A percentile compares a stretch with the other conserved stretches of the same genome.
Evolutionary conservation across 2,888 invertebrate species (phyloP).

Genomic region (Sclerodermus sp.): DNA sequence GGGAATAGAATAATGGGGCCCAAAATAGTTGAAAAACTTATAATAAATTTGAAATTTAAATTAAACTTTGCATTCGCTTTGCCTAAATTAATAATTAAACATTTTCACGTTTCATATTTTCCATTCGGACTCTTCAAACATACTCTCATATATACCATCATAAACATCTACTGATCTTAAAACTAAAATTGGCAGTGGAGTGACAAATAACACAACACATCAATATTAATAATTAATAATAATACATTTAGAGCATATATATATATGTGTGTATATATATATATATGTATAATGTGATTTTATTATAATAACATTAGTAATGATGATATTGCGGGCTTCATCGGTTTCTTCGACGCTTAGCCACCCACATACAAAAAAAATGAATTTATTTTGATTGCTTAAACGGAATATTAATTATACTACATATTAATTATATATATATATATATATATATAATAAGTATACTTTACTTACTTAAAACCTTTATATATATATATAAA

Average conservation of each 20-base stretch:
- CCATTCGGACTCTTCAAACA: no score
- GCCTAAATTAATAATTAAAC: no score
- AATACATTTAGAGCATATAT: conserved; percentile 49
- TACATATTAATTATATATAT: no score
- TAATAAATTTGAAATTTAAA: conserved; percentile 5
- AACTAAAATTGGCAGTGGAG: no score
- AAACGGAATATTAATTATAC: conserved; percentile 36
- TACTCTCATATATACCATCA: no score
- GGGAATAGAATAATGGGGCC: no score
- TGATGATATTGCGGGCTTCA: conserved; percentile 33
- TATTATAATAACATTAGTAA: conserved; percentile 49
- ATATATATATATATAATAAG: conserved; percentile 12
- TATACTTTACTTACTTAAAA: no score
- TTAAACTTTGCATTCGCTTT: conserved; percentile 13
- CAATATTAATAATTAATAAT: conserved; percentile 16
- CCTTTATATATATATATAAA: no score
- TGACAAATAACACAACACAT: no score
- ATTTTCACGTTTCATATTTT: no score
- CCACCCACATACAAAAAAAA: conserved; percentile 46
- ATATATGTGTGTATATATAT: no score
- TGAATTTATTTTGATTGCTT: conserved; percentile 39
- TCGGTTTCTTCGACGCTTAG: conserved; percentile 17
- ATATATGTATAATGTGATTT: conserved; percentile 53
- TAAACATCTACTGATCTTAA: no score
- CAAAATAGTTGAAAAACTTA: conserved; percentile 3